Base-by-base conservation (phyloP, 2,113 vertebrate genomes). In the Embiotoca jacksoni region DNA sequence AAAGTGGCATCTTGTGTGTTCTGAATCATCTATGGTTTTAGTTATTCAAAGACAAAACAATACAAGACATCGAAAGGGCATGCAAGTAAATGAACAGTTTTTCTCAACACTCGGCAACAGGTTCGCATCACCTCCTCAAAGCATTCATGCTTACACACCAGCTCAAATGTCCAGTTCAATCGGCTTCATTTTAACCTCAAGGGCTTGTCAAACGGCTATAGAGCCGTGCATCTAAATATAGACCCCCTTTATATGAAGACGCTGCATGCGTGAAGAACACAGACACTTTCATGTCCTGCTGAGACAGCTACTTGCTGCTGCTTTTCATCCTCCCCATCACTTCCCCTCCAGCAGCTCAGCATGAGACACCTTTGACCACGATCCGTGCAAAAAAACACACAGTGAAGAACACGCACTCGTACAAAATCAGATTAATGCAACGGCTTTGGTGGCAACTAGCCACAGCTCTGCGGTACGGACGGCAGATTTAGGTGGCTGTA, bases 341-440 rank as follows among this genome's bases (percentile, higher is more conserved):
- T 93, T 90, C 88, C 83, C 88, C 75, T 90, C 31, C 70, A n/a
- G 65, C 67, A 71, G 63, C 74, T 63, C 60, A 76, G 81, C 75
- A 15, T 56, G 60, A 85, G 50, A 32, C 73, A 79, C 72, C 72
- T 67, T 75, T 2, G 33, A 75, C 72, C 75, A 75, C 72, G 56
- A 70, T 46, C 37, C 33, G 1, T 67, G 54, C 78, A 82, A 54
- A 75, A n/a, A 63, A 32, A 13, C 13, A 1, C 55, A 55, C 64
- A 41, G 23, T 15, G 8, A n/a, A 1, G 16, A n/a, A 55, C 47
- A 54, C 46, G 23, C 46, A 39, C 13, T n/a, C 39, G 10, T 58
- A 50, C 44, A 65, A 8, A 6, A 52, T 35, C 47, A 56, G 5
- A n/a, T 13, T 10, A 33, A 66, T 36, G 31, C 31, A 58, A 32